Base-by-base conservation (phyloP, 2,888 invertebrate species). In the Gandaritis pyraliata region DNA sequence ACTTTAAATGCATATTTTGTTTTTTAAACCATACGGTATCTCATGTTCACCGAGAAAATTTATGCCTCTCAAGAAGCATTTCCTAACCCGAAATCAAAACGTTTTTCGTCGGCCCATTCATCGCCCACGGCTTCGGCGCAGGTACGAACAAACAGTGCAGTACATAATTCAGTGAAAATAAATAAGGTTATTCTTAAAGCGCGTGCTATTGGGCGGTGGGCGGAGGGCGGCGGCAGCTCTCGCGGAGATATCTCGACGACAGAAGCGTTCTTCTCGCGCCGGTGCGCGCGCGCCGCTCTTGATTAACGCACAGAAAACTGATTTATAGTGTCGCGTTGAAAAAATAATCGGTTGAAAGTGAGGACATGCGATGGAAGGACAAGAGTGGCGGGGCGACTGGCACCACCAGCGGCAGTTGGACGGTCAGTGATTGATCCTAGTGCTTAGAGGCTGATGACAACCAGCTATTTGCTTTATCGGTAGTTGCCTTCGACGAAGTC, bases 221-320 rank as follows among this genome's bases (percentile, higher is more conserved):
- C 85, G 87, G 82, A 80, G 77, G 87, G 87, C 83, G 77, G 72
- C 57, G 72, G 66, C 75, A 80, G 81, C 82, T 79, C 72, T 58
- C 73, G 80, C 65, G 78, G 80, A 69, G 96, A 96, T 90, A 95
- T 96, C 72, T 96, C 96, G 69, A 97, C 97, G 76, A 97, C 97
- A 69, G 96, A 96, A 68, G 96, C 95, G 87, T 72, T 91, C 86
- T 73, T 75, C 87, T 92, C 89, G 89, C 91, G 90, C 90, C 85
- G 81, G 80, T 80, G 87, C 87, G 83, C 87, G 87, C 86, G 83
- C 86, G 78, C 76, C 66, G 73, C 67, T 79, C 76, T 77, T 83
- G 88, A 88, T 89, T 87, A 88, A 87, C 86, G 81, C 76, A 79
- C 80, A 85, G 83, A 82, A 87, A 87, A 90, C 88, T 90, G 90